Base-by-base conservation (phyloP, 2,888 invertebrate species). In the Limenitis camilla region DNA sequence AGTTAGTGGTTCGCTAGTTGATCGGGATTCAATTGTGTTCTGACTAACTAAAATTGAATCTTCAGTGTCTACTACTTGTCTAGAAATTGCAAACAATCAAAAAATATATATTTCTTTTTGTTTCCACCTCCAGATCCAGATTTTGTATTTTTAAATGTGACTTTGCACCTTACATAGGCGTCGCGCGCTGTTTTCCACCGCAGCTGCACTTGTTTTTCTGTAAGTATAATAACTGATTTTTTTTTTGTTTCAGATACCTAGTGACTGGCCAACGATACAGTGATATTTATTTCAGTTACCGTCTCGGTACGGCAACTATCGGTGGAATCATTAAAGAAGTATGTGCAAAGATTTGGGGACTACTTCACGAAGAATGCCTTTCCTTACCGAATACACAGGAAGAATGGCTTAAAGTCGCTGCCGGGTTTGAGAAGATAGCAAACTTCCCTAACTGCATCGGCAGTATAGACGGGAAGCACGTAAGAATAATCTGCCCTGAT, bases 221-320 rank as follows among this genome's bases (percentile, higher is more conserved):
- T 46, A 61, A 61, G 40, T 56, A 60, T 52, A 56, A 49, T 55
- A 59, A 40, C 32, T 35, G 36, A 50, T 31, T 43, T 49, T 44
- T 49, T 52, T 55, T 59, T 55, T 39, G 53, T 68, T 66, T 58
- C 53, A 69, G 68, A 56, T 68, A 59, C 56, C 47, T 69, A 35
- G 64, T 65, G 32, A 69, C 65, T 40, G 66, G 68, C 10, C 60
- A 61, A 29, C 64, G 65, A 40, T 68, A 59, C 56, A 62, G 63
- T 49, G 65, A 68, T 48, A 54, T 76, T 42, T 63, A 66, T 8
- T 68, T 67, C 57, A 55, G 54, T 44, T 75, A 62, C 57, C 61
- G 70, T 52, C 47, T 76, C 19, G 72, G 69, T 53, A 53, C 58
- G 9, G 49, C 67, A 49, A 74, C 71, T 48, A 67, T 74, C 40